phyloP scores from a whole-genome alignment of 2,797 vertebrate species.

The Pseudocheirus occidentalis region DNA sequence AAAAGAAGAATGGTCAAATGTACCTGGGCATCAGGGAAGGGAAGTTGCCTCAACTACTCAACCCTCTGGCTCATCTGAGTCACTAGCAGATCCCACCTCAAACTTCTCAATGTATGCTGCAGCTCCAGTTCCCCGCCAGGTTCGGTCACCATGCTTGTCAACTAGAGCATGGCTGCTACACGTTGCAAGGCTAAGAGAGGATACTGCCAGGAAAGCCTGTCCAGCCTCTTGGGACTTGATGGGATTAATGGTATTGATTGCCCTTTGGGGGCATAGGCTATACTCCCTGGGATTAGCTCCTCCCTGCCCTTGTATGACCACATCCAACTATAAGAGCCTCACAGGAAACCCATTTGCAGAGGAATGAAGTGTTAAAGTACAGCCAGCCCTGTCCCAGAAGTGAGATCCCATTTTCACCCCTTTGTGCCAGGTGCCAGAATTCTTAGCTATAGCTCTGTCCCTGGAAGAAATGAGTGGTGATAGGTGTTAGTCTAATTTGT shows the following conservation, averaged over 20 bases:
- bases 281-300: too few species aligned
- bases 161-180: neutral
- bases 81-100: neutral
- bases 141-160: neutral
- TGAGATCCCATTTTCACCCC: neutral
- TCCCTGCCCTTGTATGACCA: neutral
- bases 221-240: neutral
- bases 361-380: neutral
- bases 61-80: neutral
- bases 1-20: neutral
- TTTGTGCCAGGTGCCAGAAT: neutral
- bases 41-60: neutral
- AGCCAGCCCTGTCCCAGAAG: neutral
- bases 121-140: neutral
- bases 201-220: neutral
- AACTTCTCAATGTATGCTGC: neutral
- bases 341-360: neutral
- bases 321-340: neutral
- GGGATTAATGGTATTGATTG: neutral
- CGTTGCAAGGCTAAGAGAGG: neutral
- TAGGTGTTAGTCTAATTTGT: neutral
- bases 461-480: neutral
- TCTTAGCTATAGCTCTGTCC: neutral
- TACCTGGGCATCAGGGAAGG: neutral
- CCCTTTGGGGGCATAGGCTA: neutral